Percentiles rank a stretch among this genome's conserved stretches.
Evolutionary conservation across 2,113 vertebrate species (phyloP).

Genomic region (Paramormyrops kingsleyae): DNA sequence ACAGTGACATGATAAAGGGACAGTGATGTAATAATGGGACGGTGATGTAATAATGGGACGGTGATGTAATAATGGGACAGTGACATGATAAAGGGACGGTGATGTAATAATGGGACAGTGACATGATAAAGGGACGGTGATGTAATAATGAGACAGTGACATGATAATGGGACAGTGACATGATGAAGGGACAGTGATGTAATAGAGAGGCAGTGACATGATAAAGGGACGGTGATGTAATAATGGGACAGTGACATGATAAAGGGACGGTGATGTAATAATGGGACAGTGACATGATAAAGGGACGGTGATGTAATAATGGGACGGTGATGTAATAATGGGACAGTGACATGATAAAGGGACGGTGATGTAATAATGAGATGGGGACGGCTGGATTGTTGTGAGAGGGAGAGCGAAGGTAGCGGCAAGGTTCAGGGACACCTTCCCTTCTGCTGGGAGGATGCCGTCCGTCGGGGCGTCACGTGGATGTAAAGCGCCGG

Average conservation of each 20-base stretch:
- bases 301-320: not conserved
- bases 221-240: not conserved
- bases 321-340: not conserved
- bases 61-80: not conserved
- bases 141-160: not conserved
- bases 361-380: not conserved
- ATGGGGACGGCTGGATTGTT: not conserved
- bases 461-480: not conserved
- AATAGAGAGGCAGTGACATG: not conserved
- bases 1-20: not conserved
- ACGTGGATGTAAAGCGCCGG: not conserved
- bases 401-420: not conserved
- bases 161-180: too few relatives aligned
- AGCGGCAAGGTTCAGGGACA: not conserved
- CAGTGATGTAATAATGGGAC: not conserved
- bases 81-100: not conserved
- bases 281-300: not conserved
- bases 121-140: not conserved
- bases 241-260: not conserved
- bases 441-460: not conserved
- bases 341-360: not conserved
- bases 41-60: not conserved
- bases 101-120: not conserved
- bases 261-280: not conserved
- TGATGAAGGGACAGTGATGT: too few relatives aligned